Percentiles rank a stretch among this genome's conserved stretches.
These are phyloP conservation scores for Athene noctua DNA, from an alignment of 2,113 vertebrate species.

Conservation along the genomic window DNA sequence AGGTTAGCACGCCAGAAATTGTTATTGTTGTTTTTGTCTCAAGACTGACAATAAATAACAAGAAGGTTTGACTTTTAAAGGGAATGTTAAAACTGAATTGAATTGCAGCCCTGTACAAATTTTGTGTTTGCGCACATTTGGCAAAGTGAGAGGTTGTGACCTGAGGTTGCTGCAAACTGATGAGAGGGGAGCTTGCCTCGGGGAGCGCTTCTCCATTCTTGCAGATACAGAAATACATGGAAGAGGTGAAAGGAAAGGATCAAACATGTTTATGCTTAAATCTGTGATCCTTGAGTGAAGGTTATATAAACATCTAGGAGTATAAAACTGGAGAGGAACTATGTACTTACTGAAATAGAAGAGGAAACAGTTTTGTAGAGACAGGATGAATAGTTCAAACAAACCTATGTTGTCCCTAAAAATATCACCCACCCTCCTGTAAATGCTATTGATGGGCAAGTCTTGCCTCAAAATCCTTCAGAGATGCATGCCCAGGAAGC, in stretches of 20 bases:
- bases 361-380: neutral
- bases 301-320: neutral
- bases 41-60: neutral
- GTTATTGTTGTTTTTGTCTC: neutral
- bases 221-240: neutral
- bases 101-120: neutral
- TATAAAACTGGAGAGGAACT: neutral
- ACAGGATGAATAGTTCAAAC: neutral
- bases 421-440: neutral
- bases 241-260: neutral
- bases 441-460: neutral
- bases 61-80: neutral
- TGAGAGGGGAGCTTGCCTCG: neutral
- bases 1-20: neutral
- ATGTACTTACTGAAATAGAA: neutral
- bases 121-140: neutral
- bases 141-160: constrained; percentile 8
- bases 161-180: neutral
- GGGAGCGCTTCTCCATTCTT: neutral
- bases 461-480: neutral
- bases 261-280: constrained; percentile 17
- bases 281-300: neutral
- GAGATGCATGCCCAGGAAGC: neutral
- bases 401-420: neutral
- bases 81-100: neutral